Evolutionary conservation across 2,113 vertebrate species (phyloP).

Genomic region (Harpagus bidentatus): DNA sequence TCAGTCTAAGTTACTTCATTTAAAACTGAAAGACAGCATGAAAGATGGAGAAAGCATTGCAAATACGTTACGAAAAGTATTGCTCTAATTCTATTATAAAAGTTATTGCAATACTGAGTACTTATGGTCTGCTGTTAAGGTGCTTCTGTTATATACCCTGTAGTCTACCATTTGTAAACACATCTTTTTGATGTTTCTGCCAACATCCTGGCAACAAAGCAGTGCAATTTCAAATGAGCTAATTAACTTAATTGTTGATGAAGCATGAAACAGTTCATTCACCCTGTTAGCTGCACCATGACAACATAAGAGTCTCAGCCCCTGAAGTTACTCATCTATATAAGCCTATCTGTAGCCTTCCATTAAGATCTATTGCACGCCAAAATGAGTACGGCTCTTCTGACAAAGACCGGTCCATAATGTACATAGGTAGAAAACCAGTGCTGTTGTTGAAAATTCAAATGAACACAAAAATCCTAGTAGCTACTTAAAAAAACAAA

Average conservation of each 20-base stretch:
- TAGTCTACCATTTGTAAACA: conserved; percentile 93
- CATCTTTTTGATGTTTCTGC: conserved; percentile 96
- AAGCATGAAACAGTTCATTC: conserved; percentile 99
- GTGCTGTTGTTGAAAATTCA: not conserved
- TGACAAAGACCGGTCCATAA: conserved; percentile 43
- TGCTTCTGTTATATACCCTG: conserved; percentile 82
- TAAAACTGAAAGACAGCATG: conserved; percentile 8
- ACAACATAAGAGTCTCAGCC: conserved; percentile 92
- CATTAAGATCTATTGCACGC: conserved; percentile 69
- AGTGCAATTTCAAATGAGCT: conserved; percentile 99
- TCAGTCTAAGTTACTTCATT: not conserved
- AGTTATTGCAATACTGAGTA: conserved; percentile 46
- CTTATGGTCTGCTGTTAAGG: conserved; percentile 76
- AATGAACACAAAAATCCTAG: not conserved
- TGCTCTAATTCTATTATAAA: conserved; percentile 34
- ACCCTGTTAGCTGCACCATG: conserved; percentile 96
- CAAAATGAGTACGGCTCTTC: conserved; percentile 1
- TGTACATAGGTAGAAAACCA: not conserved
- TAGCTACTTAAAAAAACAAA: not conserved
- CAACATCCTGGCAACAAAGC: conserved; percentile 98
- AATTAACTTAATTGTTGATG: conserved; percentile 99
- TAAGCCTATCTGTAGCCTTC: conserved; percentile 85
- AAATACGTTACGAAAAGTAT: conserved; percentile 34
- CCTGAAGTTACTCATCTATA: conserved; percentile 89
- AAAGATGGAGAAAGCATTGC: not conserved